Base-by-base conservation (phyloP, 1,140 invertebrate species). In the Brachionus plicatilis region DNA sequence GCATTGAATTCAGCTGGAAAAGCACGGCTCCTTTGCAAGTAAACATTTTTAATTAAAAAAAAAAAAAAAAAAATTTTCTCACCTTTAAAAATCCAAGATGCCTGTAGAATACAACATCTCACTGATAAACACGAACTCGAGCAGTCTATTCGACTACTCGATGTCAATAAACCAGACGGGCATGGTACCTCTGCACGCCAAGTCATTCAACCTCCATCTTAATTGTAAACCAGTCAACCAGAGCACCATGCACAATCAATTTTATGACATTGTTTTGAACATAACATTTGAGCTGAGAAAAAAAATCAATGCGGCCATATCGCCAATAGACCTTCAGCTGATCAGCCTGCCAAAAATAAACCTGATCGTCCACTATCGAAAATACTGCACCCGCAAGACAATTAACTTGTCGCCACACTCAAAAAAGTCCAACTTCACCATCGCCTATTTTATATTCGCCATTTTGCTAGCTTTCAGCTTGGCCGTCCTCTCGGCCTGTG, bases 1-100 rank as follows among this genome's bases (percentile, higher is more conserved):
- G 20, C 27, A 29, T 80, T 53, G 78, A 80, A 50, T 65, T 80
- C 12, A 80, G 47, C 50, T 80, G 78, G 78, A 80, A 56, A 50
- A 80, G 20, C n/a, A 56, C 78, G 11, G 78, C 45, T 17, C 70
- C 70, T 41, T 8, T 43, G 45, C 78, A 80, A 56, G 75, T 78
- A 29, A 50, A 37, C 0, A 37, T 7, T 37, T 37, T 37, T 37
- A 37, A 37, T 7, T 37, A 37, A 37, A 37, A 37, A 37, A n/a
- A n/a, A n/a, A 5, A 1, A 33, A 6, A 33, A 33, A 33, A 37
- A 37, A 37, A 37, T 37, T 37, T 37, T 37, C 29, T 4, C 29
- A 33, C 5, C 3, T 33, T 3, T 33, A 33, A 37, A 37, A 37
- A 37, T 37, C 6, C 4, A 37, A 80, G 76, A 47, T 82, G 33